These are phyloP conservation scores for Monomorium pharaonis DNA, from an alignment of 1,140 invertebrate species.

Conservation along the genomic window DNA sequence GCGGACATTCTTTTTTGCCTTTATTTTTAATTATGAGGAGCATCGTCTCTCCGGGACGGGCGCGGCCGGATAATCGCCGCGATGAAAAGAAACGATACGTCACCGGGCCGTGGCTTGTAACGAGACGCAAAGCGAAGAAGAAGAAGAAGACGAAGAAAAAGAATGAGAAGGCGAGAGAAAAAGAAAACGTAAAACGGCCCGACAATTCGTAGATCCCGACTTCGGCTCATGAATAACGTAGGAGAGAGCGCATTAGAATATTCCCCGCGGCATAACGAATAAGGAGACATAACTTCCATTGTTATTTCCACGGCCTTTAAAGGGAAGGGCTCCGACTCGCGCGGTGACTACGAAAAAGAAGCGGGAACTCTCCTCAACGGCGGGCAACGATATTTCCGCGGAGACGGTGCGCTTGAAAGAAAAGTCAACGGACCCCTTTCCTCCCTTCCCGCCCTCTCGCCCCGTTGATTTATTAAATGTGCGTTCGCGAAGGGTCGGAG, in stretches of 20 bases:
- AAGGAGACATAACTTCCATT: conserved; percentile 68
- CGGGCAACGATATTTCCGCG: conserved; percentile 3
- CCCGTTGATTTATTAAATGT: neutral
- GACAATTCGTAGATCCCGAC: conserved; percentile 67
- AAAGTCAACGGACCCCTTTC: conserved; percentile 39
- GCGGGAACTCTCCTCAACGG: neutral
- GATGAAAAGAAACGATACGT: conserved; percentile 4
- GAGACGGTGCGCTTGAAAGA: conserved; percentile 4
- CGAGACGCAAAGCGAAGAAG: conserved; percentile 50
- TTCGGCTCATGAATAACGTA: conserved; percentile 76
- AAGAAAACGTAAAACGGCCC: conserved; percentile 52
- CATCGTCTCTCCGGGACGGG: neutral
- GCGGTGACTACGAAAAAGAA: conserved; percentile 3
- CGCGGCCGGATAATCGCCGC: neutral
- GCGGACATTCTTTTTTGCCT: neutral
- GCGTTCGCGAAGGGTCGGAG: neutral
- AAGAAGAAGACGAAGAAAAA: conserved; percentile 21
- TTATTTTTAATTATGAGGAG: conserved; percentile 55
- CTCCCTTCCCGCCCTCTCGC: too few relatives aligned
- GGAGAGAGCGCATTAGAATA: conserved; percentile 74
- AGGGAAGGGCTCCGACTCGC: conserved; percentile 30
- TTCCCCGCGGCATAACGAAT: conserved; percentile 72
- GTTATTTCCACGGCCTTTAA: conserved; percentile 70
- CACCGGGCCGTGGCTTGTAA: conserved; percentile 59
- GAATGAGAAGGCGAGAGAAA: too few relatives aligned